Conservation (phyloP, 2,113 vertebrate genomes). For the Pollimyrus isidori region DNA sequence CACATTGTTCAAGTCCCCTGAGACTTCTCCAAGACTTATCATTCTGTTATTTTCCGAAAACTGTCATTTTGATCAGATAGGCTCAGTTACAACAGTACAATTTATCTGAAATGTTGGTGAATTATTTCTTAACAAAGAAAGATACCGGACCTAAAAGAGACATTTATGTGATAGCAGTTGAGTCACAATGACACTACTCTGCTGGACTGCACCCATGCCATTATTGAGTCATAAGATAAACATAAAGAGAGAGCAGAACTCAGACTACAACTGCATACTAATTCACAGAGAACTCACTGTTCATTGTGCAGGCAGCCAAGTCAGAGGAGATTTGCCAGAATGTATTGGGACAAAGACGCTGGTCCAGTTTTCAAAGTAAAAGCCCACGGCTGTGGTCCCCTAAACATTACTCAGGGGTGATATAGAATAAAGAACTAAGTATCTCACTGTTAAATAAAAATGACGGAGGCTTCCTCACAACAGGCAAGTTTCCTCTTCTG, state of each 20-base stretch:
- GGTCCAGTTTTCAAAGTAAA: constrained; percentile 1
- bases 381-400: not conserved
- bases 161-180: not conserved
- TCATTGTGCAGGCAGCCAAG: not conserved
- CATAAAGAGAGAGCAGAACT: not conserved
- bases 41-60: not conserved
- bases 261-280: not conserved
- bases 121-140: not conserved
- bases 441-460: not conserved
- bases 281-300: not conserved
- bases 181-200: not conserved
- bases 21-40: not conserved
- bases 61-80: not conserved
- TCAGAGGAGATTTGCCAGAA: not conserved
- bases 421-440: not conserved
- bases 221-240: not conserved
- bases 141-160: not conserved
- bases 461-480: not conserved
- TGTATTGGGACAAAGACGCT: not conserved
- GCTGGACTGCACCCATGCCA: not conserved
- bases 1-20: not conserved
- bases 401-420: not conserved
- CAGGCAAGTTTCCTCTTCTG: not conserved
- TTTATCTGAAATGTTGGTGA: not conserved
- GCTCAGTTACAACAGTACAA: not conserved